Evolutionary conservation across 2,113 vertebrate genomes (phyloP), one percentile per base, ranked within the genome.

Genomic region (Cygnus atratus): DNA sequence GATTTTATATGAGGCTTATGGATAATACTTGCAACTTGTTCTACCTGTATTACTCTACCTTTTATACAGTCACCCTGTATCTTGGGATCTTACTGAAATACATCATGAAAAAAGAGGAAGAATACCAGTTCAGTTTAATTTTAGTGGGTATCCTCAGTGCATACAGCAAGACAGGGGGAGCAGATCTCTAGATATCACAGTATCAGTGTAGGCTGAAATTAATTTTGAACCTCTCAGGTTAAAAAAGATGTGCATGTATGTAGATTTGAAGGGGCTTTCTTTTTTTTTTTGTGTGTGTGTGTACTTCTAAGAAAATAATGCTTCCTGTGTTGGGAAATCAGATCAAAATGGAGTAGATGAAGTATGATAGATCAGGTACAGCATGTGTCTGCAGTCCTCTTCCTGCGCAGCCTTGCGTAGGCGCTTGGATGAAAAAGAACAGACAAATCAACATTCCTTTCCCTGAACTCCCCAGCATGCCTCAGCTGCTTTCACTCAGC

Each of bases 401-500:
- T 48, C 7, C 37, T 75, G 28, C 25, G 25, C 67, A 70, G 77
- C 43, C 74, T 31, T 13, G 43, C 43, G 90, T 28, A 85, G 90
- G 90, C 90, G 65, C 85, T 61, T 89, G 90, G 85, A 59, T 63
- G 92, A 95, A 94, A 96, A 91, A 94, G 83, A 97, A 89, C 95
- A 68, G 81, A 93, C 88, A 94, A 92, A 94, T 91, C 91, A 86
- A 73, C 96, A 94, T 97, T 96, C 95, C 84, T 96, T 90, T 97
- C 88, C 90, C 75, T 87, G 78, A 87, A 72, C 92, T 96, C 85
- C 89, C 72, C 13, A 72, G 91, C 68, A 66, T 63, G 95, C 97
- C 91, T 95, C 95, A 97, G 96, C 96, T 95, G 93, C 93, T 95
- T 98, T 96, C 92, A 96, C 73, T 97, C 95, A 44, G 96, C 95